Base-by-base conservation (phyloP, 2,888 invertebrate genomes). In the Clivina fossor region DNA sequence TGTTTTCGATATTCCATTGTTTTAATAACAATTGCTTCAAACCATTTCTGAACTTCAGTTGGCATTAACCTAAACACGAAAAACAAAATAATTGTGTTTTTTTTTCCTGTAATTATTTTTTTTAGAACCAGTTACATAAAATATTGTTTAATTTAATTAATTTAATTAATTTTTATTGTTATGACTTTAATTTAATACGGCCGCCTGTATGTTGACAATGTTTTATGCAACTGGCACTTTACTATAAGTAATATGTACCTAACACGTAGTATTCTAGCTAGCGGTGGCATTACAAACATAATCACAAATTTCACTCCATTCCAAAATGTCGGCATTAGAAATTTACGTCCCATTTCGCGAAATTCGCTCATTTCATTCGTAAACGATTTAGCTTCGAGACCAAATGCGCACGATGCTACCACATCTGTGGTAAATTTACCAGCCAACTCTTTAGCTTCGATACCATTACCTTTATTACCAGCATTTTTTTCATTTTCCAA, bases 321-420 rank as follows among this genome's bases (percentile, higher is more conserved):
- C 28, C 56, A 56, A 4, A 60, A 35, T 4, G 65, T 57, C 19
- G 72, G 69, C 4, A 60, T 46, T 11, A 74, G 67, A 1, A 75
- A 60, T 16, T 64, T 61, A 15, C 62, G 65, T 0, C 67, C 69
- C 50, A 68, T 63, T 35, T 57, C 41, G 44, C 69, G 59, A 28
- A 76, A 71, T 2, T 70, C 59, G 3, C 62, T 53, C 37, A 64
- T 58, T 15, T 66, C 63, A 0, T 69, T 63, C 0, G 65, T 40
- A 11, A 75, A 71, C 38, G 69, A 69, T 3, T 67, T 62, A 0
- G 72, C 70, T 1, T 71, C 67, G 0, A 74, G 49, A 0, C 74
- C 75, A 28, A 72, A 61, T 15, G 73, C 73, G 33, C 70, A 73
- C 41, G 71, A 73, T 1, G 70, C 68, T 1, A 74, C 72, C 15